A percentile compares a stretch with the other conserved stretches of the same genome.
phyloP scores from a whole-genome alignment of 2,113 vertebrate genomes.

The Cavia porcellus region DNA sequence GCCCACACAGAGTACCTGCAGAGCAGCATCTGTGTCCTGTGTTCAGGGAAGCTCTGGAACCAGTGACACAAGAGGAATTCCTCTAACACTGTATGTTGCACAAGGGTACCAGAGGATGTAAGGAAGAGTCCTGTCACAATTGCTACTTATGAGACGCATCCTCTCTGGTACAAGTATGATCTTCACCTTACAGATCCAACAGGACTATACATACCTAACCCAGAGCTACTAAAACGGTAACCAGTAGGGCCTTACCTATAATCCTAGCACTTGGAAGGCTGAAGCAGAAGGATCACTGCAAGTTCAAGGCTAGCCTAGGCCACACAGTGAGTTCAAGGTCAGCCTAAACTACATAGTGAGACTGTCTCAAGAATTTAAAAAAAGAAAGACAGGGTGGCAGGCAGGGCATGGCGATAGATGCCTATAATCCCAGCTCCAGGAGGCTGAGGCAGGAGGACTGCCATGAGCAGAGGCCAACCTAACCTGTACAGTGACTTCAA shows the following conservation, averaged over 20 bases:
- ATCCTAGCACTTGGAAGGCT: neutral
- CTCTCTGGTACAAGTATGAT: accelerated
- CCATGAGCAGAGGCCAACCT: too few species aligned
- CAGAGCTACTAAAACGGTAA: neutral
- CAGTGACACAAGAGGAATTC: neutral
- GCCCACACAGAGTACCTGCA: accelerated
- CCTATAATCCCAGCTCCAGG: too few species aligned
- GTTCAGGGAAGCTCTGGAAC: neutral
- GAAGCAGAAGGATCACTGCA: neutral
- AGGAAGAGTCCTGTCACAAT: neutral
- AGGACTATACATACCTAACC: neutral
- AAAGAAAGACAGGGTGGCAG: too few species aligned
- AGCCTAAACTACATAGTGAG: neutral
- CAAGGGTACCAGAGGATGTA: neutral
- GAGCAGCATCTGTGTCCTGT: accelerated
- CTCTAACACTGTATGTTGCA: neutral
- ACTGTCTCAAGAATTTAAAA: neutral
- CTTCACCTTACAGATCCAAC: neutral
- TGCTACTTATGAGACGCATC: accelerated
- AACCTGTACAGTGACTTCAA: too few species aligned
- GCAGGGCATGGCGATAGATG: too few species aligned
- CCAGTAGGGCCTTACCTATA: neutral
- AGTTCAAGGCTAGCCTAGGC: neutral
- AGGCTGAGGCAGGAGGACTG: too few species aligned
- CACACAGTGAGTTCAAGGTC: neutral